A percentile compares a stretch with the other conserved stretches of the same genome.
Conservation (phyloP, 2,888 invertebrate genomes). For the Cartodere bifasciata region DNA sequence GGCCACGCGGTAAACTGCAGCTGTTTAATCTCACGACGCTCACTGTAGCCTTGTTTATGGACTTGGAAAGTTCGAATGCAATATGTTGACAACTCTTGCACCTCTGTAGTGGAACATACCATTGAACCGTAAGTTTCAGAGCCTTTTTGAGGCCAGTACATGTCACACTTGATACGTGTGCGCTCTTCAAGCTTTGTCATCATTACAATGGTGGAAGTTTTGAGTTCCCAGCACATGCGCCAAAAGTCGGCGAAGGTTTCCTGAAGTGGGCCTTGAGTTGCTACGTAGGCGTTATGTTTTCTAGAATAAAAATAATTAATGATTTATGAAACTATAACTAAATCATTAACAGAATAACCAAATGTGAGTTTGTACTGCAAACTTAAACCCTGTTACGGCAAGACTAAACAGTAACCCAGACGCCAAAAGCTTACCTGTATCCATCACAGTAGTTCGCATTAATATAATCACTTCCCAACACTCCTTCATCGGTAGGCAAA, state of each 20-base stretch:
- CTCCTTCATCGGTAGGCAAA: conserved; percentile 75
- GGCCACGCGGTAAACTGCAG: conserved; percentile 99
- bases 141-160: conserved; percentile 96
- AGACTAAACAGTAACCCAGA: no score
- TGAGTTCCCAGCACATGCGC: conserved; percentile 99
- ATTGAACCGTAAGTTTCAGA: conserved; percentile 92
- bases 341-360: no score
- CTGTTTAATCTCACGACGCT: conserved; percentile 90
- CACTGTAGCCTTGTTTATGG: conserved; percentile 60
- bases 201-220: conserved; percentile 94
- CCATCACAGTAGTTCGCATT: conserved; percentile 99
- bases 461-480: conserved; percentile 92
- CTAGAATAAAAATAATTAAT: no score
- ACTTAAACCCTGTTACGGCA: no score
- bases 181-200: conserved; percentile 98
- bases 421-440: no score
- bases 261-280: conserved; percentile 95
- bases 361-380: no score
- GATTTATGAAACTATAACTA: no score
- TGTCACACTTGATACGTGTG: conserved; percentile 91
- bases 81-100: conserved; percentile 94
- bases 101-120: conserved; percentile 86
- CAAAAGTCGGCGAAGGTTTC: conserved; percentile 98
- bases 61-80: conserved; percentile 95
- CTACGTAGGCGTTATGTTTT: conserved; percentile 96